Conservation (phyloP, 2,797 vertebrate genomes). For the Ispidina lecontei region DNA sequence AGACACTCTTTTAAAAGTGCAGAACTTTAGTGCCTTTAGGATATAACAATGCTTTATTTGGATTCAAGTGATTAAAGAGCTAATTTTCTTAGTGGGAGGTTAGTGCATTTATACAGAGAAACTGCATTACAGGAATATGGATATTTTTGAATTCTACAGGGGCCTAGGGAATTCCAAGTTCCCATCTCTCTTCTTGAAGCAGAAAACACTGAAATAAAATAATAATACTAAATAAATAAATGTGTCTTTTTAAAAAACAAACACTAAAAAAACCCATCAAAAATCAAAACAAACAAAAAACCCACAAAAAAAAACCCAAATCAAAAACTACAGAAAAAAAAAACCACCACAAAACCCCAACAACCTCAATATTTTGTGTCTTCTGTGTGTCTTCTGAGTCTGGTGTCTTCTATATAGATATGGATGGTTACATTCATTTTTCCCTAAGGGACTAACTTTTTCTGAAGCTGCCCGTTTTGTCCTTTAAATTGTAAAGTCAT, state of each 20-base stretch:
- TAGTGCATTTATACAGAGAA: conserved; percentile 34
- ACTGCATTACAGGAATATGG: conserved; percentile 50
- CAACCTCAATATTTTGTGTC: neutral
- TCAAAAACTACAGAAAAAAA: neutral
- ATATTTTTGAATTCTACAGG: conserved; percentile 30
- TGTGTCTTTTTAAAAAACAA: too few species aligned
- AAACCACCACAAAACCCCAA: too few species aligned
- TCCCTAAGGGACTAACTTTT: conserved; percentile 30
- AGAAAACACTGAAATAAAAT: neutral
- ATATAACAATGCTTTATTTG: conserved; percentile 55
- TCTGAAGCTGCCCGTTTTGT: conserved; percentile 42
- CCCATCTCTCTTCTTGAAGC: neutral
- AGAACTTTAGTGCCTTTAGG: conserved; percentile 52
- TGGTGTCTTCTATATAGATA: conserved; percentile 24
- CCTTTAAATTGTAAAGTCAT: conserved; percentile 52
- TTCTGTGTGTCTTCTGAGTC: neutral
- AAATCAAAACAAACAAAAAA: neutral
- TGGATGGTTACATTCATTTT: conserved; percentile 27
- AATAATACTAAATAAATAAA: too few species aligned
- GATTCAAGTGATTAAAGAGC: conserved; percentile 66
- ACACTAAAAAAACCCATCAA: neutral
- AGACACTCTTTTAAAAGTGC: conserved; percentile 32
- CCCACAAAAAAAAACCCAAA: too few species aligned
- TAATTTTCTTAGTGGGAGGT: conserved; percentile 70
- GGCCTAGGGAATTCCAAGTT: conserved; percentile 27